Evolutionary conservation across 2,888 invertebrate genomes (phyloP), one percentile per base, ranked within the genome.

Genomic region (Trichacis sp.): DNA sequence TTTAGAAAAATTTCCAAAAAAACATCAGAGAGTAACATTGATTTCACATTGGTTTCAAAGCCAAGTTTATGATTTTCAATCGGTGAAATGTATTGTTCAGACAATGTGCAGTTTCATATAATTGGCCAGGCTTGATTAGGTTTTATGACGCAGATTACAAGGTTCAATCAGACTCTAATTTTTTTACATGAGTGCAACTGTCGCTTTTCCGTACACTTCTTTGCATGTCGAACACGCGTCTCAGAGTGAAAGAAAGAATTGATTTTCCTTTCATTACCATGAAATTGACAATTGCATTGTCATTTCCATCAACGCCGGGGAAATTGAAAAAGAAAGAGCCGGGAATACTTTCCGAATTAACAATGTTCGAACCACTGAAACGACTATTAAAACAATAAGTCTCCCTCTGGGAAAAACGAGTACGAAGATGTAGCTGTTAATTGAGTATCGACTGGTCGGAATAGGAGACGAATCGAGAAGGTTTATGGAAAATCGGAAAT

Each of bases 401-500:
- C 38, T 33, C 51, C 15, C 40, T 54, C 30, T 52, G 42, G 48
- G 30, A 14, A 53, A 61, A 36, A 20, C 19, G 48, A 30, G 38
- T 51, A 54, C 53, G 15, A 30, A 59, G 54, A 63, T 50, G 18
- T 62, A 67, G 58, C 45, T 48, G 58, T 68, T 70, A 68, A 70
- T 70, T 68, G 59, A 63, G 51, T 65, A 68, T 68, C 64, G 64
- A 57, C 59, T 54, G 30, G 36, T 38, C 38, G 30, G 42, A 14
- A 43, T 19, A 50, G 50, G 52, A 51, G 49, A 30, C 33, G 46
- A 51, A 60, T 50, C 12, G 42, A 42, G 38, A 33, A 50, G 54
- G 45, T 48, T 38, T 24, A 58, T 62, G 48, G 63, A 68, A 59
- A 70, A 68, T 61, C 49, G 66, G 59, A 70, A 70, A 68, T 66